Base-by-base conservation (phyloP, 1,140 invertebrate species). In the Stratiolaelaps scimitus region DNA sequence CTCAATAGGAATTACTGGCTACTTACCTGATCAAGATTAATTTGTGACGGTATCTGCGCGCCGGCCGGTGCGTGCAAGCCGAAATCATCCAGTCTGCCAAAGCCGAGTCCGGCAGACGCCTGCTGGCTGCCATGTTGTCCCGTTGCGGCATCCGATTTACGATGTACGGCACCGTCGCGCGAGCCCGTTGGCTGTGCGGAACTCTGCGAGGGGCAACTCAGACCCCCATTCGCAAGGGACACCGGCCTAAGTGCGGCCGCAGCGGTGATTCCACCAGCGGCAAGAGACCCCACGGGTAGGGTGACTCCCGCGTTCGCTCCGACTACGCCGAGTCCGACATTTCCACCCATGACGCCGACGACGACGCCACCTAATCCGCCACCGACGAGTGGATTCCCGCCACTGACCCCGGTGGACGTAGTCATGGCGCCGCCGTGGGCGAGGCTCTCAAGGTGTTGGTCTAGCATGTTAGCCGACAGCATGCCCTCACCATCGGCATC, bases 21-120 rank as follows among this genome's bases (percentile, higher is more conserved):
- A 60, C 53, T 60, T 26, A 60, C 53, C 53, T 60, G 53, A 60
- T 60, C 53, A 29, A 60, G 53, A 60, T 60, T 60, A 60, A 60
- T 60, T 60, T 60, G 53, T 60, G 53, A 60, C 53, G 53, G 26
- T 60, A 34, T 60, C 53, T 60, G 53, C 15, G 53, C 15, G 34
- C 53, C 53, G 53, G 26, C 26, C 19, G 47, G 47, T 26, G 53
- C 53, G 26, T 60, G 53, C 26, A 60, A 34, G 26, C 34, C 23
- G 26, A 60, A 40, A 40, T 40, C 34, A 10, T 40, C 34, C 34
- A 40, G 34, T 40, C 34, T 40, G 10, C 34, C 34, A 10, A 40
- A 40, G 10, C 53, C 23, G 53, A 34, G 53, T 23, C 53, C 26
- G 26, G 23, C 26, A 17, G 53, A 60, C 34, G 15, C 34, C 34